Evolutionary conservation across 2,888 invertebrate genomes (phyloP).

Genomic region (Molorchus minor): DNA sequence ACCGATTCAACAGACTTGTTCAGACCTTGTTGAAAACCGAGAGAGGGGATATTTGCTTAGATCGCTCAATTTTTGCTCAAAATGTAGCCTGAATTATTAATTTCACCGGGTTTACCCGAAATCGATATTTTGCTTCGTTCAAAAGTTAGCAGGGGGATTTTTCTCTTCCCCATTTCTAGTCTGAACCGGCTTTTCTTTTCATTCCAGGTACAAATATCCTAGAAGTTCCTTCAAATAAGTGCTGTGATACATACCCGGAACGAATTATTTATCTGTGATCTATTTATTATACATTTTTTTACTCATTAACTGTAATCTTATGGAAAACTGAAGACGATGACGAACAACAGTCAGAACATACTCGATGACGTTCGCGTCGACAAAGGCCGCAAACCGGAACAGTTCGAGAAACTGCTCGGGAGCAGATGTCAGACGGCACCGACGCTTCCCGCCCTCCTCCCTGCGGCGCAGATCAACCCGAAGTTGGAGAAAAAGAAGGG

Average conservation of each 20-base stretch:
- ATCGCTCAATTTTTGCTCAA: too few relatives aligned
- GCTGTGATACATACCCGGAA: slow-evolving; percentile 43
- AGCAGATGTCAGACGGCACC: slow-evolving; percentile 46
- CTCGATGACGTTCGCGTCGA: slow-evolving; percentile 48
- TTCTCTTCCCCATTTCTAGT: not conserved
- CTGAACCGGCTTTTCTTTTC: slow-evolving; percentile 16
- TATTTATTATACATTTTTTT: slow-evolving; percentile 29
- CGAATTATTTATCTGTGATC: slow-evolving; percentile 41
- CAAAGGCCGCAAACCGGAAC: slow-evolving; percentile 32
- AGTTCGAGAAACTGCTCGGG: slow-evolving; percentile 44
- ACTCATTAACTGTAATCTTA: slow-evolving; percentile 29
- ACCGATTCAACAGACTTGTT: too few relatives aligned
- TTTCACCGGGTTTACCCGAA: too few relatives aligned
- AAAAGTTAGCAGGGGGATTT: too few relatives aligned
- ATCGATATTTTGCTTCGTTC: too few relatives aligned
- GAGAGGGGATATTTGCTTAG: too few relatives aligned
- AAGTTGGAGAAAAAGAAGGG: slow-evolving; percentile 35
- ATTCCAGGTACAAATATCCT: slow-evolving; percentile 40
- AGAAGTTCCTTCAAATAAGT: slow-evolving; percentile 38
- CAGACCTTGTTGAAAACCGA: too few relatives aligned
- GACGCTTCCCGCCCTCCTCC: slow-evolving; percentile 43
- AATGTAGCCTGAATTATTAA: too few relatives aligned
- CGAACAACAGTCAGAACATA: slow-evolving; percentile 48
- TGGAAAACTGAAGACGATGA: slow-evolving; percentile 41
- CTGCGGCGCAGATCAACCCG: slow-evolving; percentile 43